Evolutionary conservation across 2,113 vertebrate species (phyloP).

Genomic region (Marmota flaviventris): DNA sequence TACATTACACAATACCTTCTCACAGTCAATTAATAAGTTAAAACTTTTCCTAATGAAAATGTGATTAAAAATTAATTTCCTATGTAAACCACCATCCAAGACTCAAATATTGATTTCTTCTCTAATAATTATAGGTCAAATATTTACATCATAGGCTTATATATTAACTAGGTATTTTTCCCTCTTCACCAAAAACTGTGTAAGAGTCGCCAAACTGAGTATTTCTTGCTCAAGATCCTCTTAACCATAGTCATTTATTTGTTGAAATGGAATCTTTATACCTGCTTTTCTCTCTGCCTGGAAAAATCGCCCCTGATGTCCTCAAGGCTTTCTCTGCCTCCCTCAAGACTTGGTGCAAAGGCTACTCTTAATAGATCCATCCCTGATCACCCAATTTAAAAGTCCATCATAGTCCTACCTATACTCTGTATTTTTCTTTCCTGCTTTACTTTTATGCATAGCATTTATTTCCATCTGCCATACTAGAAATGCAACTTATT

Average conservation of each 20-base stretch:
- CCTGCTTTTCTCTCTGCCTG: neutral
- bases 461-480: neutral
- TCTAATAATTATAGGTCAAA: slow-evolving; percentile 55
- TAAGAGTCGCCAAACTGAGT: neutral
- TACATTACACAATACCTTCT: slow-evolving; percentile 45
- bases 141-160: slow-evolving; percentile 48
- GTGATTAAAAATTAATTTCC: slow-evolving; percentile 55
- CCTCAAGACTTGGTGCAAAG: neutral
- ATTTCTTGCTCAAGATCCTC: slow-evolving; percentile 34
- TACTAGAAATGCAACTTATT: neutral
- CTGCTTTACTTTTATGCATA: neutral
- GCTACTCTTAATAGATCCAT: neutral
- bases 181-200: neutral
- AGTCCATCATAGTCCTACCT: neutral
- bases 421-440: neutral
- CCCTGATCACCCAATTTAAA: neutral
- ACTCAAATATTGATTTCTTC: slow-evolving; percentile 74
- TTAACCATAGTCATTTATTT: neutral
- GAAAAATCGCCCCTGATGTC: neutral
- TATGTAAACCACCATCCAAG: slow-evolving; percentile 60
- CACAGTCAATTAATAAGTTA: slow-evolving; percentile 65
- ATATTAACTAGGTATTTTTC: slow-evolving; percentile 53
- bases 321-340: neutral
- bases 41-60: slow-evolving; percentile 65
- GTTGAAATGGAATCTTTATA: neutral